Evolutionary conservation across 2,888 invertebrate genomes (phyloP).

Genomic region (Acleris sparsana): DNA sequence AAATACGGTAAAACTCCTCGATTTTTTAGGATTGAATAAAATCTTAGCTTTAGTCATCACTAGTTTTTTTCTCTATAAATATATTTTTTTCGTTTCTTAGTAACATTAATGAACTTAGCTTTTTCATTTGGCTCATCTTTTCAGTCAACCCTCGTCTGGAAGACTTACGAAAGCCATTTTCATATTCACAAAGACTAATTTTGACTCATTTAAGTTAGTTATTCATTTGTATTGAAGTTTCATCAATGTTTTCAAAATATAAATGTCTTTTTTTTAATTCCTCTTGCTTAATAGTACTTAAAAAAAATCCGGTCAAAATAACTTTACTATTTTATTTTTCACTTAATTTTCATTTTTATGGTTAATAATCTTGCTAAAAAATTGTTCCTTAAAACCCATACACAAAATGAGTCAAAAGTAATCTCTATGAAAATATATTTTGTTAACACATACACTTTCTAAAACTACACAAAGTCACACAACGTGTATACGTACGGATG

Average conservation of each 20-base stretch:
- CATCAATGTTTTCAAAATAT: too few relatives aligned
- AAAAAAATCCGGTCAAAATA: too few relatives aligned
- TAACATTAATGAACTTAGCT: conserved; percentile 67
- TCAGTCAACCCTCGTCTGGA: conserved; percentile 77
- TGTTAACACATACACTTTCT: conserved; percentile 46
- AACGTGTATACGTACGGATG: conserved; percentile 63
- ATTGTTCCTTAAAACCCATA: background rate
- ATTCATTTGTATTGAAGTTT: background rate
- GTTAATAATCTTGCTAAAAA: too few relatives aligned
- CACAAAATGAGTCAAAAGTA: background rate
- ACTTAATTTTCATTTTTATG: too few relatives aligned
- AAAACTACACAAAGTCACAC: conserved; percentile 57
- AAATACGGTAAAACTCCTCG: conserved; percentile 56
- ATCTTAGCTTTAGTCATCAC: conserved; percentile 40
- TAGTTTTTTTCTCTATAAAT: conserved; percentile 47
- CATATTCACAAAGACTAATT: conserved; percentile 17
- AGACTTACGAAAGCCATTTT: conserved; percentile 63
- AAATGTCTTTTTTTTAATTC: too few relatives aligned
- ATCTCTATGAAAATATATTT: conserved; percentile 21
- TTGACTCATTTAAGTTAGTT: background rate
- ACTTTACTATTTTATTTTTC: too few relatives aligned
- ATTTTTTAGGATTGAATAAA: conserved; percentile 39
- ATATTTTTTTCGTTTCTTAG: conserved; percentile 53
- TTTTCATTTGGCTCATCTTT: conserved; percentile 64
- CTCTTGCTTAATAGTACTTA: too few relatives aligned